A percentile compares a stretch with the other conserved stretches of the same genome.
Evolutionary conservation across 2,113 vertebrate genomes (phyloP).

Genomic region (Zosterops pallidus): DNA sequence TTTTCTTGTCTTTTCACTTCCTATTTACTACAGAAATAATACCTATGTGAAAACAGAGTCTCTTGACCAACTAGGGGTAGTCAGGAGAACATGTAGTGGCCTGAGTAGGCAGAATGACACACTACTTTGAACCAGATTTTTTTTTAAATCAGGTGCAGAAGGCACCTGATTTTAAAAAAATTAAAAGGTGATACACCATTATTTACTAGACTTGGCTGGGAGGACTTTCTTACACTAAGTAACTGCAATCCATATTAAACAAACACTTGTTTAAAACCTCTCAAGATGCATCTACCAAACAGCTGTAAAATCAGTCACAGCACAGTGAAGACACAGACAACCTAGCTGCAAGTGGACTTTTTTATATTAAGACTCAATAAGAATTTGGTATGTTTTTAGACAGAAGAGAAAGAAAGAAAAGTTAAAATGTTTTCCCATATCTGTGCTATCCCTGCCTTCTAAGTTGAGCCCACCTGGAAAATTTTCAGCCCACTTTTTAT

Average conservation of each 20-base stretch:
- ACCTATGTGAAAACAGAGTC: background rate
- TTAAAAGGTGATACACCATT: background rate
- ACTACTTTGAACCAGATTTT: background rate
- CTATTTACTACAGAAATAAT: background rate
- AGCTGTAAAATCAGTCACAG: background rate
- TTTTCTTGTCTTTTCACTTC: background rate
- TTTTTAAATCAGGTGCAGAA: background rate
- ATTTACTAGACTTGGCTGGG: background rate
- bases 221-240: background rate
- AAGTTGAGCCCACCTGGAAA: background rate
- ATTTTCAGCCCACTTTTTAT: background rate
- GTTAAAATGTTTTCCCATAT: background rate
- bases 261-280: background rate
- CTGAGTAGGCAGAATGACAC: background rate
- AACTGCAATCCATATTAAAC: background rate
- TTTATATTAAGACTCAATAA: background rate
- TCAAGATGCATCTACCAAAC: background rate
- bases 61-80: background rate
- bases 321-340: background rate
- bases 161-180: background rate
- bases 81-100: background rate
- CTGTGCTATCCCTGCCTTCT: background rate
- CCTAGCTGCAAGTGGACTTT: background rate
- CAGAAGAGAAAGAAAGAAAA: background rate
- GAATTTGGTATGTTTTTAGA: background rate